Base-by-base conservation (phyloP, 2,113 vertebrate genomes). In the Periophthalmus modestus region DNA sequence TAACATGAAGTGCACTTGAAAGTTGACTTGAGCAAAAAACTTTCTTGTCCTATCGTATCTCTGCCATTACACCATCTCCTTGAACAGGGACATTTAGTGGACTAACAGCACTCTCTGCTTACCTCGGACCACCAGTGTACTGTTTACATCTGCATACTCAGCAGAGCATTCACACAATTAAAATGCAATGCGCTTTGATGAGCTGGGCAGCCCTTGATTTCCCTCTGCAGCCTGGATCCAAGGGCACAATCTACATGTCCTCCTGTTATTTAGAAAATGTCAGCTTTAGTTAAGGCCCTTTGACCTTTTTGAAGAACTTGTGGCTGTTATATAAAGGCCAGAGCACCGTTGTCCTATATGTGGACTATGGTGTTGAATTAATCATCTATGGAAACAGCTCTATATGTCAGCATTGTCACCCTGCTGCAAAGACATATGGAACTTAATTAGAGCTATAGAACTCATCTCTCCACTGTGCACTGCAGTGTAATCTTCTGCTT, bases 141-240 rank as follows among this genome's bases (percentile, higher is more conserved):
- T 55, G 79, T 86, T 86, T 88, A 84, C 83, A 89, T 84, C 73
- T 86, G 87, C 86, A 69, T 82, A 91, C 81, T 92, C 88, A 88
- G 85, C 85, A 87, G 80, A 77, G 82, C 73, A 66, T 84, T 71
- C 74, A 81, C 80, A 89, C 89, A 75, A 89, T 93, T 91, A 89
- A 77, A 88, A 87, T 89, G 73, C 89, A 81, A 59, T 15, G 34
- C 46, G 46, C 79, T 87, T 88, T 89, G 82, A 90, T 87, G 79
- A 86, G 78, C 74, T 54, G 67, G 48, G 82, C 72, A 71, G 80
- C 71, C 86, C 80, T 80, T 89, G 80, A 87, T 87, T 85, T 84
- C 85, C 87, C 72, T 67, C 73, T 81, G 81, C 77, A 80, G 52
- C 79, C 75, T 46, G 70, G 69, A 84, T 88, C 87, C 85, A 92